phyloP scores from a whole-genome alignment of 2,797 vertebrate species.

The Fundulus diaphanus region DNA sequence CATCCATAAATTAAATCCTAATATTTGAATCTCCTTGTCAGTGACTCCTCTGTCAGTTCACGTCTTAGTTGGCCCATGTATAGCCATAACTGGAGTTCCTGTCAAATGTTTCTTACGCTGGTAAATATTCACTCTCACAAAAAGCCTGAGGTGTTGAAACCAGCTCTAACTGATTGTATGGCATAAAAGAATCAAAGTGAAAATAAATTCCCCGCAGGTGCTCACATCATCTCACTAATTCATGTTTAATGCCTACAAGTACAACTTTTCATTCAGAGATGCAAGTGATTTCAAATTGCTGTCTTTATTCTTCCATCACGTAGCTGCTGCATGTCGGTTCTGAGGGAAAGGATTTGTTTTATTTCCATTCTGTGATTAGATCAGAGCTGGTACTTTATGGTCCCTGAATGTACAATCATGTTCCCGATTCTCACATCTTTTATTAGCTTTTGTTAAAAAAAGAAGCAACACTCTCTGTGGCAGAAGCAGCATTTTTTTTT shows the following conservation, averaged over 20 bases:
- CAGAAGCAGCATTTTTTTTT: constrained; percentile 19
- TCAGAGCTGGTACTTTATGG: constrained; percentile 34
- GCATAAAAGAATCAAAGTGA: constrained; percentile 19
- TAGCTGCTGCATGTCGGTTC: constrained; percentile 13
- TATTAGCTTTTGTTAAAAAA: constrained; percentile 9
- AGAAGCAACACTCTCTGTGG: constrained; percentile 25
- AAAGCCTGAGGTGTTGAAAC: constrained; percentile 11
- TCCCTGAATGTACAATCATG: constrained; percentile 34
- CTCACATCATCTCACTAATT: constrained; percentile 18
- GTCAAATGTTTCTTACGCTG: not conserved
- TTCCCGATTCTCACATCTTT: constrained; percentile 33
- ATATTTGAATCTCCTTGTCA: not conserved
- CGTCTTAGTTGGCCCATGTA: not conserved
- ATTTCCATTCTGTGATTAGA: constrained; percentile 52
- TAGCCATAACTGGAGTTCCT: not conserved
- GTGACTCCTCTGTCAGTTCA: not conserved
- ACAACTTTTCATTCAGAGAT: constrained; percentile 36
- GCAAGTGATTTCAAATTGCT: constrained; percentile 28
- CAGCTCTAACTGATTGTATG: constrained; percentile 14
- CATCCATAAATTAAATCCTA: not conserved
- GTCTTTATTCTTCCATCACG: constrained; percentile 32
- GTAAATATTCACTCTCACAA: constrained; percentile 9
- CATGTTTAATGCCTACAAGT: constrained; percentile 14
- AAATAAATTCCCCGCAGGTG: not conserved
- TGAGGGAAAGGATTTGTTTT: constrained; percentile 22